A percentile compares a stretch with the other conserved stretches of the same genome.
Evolutionary conservation across 2,797 vertebrate species (phyloP).

Genomic region (Babyrousa celebensis): DNA sequence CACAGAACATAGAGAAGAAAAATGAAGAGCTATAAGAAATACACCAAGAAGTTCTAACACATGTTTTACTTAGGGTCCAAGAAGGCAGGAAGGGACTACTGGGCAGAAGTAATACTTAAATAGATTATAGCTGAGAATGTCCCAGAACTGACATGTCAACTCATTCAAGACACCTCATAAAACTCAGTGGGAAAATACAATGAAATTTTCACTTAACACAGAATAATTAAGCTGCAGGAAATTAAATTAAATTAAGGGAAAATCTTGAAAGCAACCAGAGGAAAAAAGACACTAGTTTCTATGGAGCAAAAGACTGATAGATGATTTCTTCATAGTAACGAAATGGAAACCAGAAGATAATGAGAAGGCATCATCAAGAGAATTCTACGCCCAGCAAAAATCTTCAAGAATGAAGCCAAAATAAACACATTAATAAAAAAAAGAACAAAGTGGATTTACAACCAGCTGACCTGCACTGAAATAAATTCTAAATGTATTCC

Average conservation of each 20-base stretch:
- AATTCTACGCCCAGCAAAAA: slow-evolving; percentile 2
- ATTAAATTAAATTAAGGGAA: neutral
- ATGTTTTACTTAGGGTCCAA: neutral
- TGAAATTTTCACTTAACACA: slow-evolving; percentile 5
- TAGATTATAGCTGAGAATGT: neutral
- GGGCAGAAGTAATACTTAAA: neutral
- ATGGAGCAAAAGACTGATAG: neutral
- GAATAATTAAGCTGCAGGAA: neutral
- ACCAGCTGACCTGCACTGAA: neutral
- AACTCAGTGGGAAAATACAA: slow-evolving; percentile 16
- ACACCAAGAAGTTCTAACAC: neutral
- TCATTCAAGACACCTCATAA: slow-evolving; percentile 2
- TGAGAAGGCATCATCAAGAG: neutral
- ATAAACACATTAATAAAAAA: neutral
- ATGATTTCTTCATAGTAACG: neutral
- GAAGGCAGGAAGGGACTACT: neutral
- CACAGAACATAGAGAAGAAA: neutral
- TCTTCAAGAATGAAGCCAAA: neutral
- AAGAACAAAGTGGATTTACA: neutral
- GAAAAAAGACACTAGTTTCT: neutral
- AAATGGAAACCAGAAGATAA: slow-evolving; percentile 17
- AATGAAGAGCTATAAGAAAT: neutral
- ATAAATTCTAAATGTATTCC: neutral
- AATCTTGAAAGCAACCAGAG: neutral
- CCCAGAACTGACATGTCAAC: neutral